These are phyloP conservation scores for Cephalopterus ornatus DNA, from an alignment of 2,113 vertebrate species.

Conservation along the genomic window DNA sequence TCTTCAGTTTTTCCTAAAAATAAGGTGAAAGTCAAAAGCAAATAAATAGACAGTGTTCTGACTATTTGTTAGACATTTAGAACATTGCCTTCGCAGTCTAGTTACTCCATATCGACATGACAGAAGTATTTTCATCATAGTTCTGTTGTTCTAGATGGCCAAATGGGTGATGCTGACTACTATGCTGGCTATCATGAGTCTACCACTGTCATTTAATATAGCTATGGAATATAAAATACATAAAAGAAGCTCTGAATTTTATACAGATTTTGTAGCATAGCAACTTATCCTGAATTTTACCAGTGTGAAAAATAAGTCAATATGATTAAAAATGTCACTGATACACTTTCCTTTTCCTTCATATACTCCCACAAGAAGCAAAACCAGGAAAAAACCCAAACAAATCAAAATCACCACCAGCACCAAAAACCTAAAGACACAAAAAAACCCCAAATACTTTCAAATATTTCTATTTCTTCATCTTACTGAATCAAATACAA, in stretches of 20 bases:
- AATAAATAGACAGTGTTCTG: not conserved
- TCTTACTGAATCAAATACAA: not conserved
- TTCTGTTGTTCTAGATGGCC: not conserved
- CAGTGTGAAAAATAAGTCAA: not conserved
- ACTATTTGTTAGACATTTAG: not conserved
- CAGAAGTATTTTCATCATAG: not conserved
- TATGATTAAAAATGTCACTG: not conserved
- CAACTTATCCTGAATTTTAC: not conserved
- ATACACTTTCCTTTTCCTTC: not conserved
- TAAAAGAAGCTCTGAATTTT: not conserved
- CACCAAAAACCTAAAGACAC: too few relatives aligned
- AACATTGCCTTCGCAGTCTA: not conserved
- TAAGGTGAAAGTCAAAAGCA: not conserved
- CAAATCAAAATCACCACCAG: rapidly evolving
- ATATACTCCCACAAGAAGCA: not conserved
- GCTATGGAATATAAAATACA: not conserved
- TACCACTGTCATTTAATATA: not conserved
- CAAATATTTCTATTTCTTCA: not conserved
- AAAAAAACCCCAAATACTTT: not conserved
- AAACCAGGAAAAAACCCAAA: rapidly evolving
- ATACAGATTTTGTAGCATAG: not conserved
- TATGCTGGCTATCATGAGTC: not conserved
- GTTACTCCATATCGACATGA: not conserved
- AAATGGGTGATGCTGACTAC: rapidly evolving
- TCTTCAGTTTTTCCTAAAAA: not conserved